Conservation (phyloP, 2,113 vertebrate genomes). For the Pampusana beccarii region DNA sequence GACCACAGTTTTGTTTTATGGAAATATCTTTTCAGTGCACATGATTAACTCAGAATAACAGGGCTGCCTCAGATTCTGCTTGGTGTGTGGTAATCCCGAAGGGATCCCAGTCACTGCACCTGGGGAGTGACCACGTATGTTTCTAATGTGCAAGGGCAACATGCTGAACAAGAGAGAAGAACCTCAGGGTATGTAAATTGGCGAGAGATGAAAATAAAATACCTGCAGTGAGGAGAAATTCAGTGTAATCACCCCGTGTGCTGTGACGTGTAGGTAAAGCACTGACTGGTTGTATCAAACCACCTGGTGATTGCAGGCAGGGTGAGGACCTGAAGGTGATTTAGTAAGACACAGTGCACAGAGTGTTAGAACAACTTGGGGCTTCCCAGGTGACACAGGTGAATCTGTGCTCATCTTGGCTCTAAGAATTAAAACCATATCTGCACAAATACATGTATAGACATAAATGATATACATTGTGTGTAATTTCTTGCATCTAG, state of each 20-base stretch:
- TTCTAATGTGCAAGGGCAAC: not conserved
- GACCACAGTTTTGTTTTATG: not conserved
- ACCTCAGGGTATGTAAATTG: not conserved
- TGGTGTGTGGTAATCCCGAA: not conserved
- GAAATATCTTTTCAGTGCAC: not conserved
- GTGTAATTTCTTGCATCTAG: not conserved
- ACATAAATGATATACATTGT: not conserved
- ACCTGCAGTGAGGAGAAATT: not conserved
- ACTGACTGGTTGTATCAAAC: not conserved
- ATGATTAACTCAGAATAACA: not conserved
- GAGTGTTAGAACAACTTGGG: not conserved
- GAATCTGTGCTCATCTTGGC: not conserved
- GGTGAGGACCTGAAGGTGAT: not conserved
- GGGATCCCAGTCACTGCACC: not conserved
- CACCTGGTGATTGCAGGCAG: not conserved
- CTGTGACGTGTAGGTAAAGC: not conserved
- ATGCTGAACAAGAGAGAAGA: not conserved
- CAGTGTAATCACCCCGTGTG: not conserved
- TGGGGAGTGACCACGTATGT: not conserved
- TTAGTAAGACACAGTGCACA: not conserved
- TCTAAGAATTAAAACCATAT: not conserved
- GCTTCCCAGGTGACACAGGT: not conserved
- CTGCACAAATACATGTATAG: not conserved
- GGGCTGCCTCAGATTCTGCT: not conserved
- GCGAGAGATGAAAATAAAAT: not conserved